Conservation (phyloP, 2,113 vertebrate genomes). For the Chaetodon auriga region DNA sequence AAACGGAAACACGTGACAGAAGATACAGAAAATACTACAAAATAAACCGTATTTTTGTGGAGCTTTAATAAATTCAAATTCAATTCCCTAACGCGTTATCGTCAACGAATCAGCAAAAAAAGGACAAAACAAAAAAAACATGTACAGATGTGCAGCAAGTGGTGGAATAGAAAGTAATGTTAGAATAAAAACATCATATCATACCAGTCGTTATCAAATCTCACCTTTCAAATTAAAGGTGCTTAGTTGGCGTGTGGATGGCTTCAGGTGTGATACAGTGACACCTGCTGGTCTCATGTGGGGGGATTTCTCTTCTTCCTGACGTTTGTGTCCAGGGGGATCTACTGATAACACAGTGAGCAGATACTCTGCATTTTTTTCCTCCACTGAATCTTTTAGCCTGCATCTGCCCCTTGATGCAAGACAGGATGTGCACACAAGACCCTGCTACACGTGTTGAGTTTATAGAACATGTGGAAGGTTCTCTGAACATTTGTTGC, state of each 20-base stretch:
- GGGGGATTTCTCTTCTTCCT: background rate
- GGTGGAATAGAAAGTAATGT: no score
- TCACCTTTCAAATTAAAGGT: background rate
- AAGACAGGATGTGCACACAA: background rate
- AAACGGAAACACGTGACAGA: conserved; percentile 21
- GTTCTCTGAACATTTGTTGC: no score
- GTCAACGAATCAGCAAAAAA: background rate
- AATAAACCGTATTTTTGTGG: background rate
- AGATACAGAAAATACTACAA: background rate
- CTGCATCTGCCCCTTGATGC: no score
- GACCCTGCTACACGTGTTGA: background rate
- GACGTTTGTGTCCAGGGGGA: no score
- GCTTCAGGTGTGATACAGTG: background rate
- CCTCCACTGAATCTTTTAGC: background rate
- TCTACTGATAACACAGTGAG: no score
- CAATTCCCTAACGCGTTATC: background rate
- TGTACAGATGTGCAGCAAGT: background rate
- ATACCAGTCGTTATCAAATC: background rate
- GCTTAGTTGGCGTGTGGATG: no score
- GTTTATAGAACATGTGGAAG: background rate
- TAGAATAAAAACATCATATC: no score
- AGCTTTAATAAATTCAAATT: background rate
- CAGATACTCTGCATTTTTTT: background rate
- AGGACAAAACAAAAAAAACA: no score
- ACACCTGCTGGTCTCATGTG: background rate